Conservation (phyloP, 1,140 invertebrate genomes). For the Drepana arcuata region DNA sequence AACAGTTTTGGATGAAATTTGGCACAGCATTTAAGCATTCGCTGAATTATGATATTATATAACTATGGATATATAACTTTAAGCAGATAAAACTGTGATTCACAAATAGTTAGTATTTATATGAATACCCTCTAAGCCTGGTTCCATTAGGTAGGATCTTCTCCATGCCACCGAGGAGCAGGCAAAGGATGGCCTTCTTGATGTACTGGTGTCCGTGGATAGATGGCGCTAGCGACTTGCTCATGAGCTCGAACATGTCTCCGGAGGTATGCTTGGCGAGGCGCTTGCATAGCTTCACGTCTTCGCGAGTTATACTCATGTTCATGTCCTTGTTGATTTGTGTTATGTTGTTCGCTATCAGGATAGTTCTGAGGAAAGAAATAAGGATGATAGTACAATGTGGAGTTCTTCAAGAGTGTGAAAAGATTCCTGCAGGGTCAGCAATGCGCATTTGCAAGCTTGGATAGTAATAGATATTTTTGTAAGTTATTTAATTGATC, state of each 20-base stretch:
- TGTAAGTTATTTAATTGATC: too few relatives aligned
- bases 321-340: constrained; percentile 92
- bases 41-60: too few relatives aligned
- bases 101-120: too few relatives aligned
- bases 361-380: constrained; percentile 81
- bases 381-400: constrained; percentile 1
- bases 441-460: too few relatives aligned
- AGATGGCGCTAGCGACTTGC: constrained; percentile 95
- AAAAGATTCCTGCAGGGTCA: too few relatives aligned
- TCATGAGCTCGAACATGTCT: constrained; percentile 93
- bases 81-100: too few relatives aligned
- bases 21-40: too few relatives aligned
- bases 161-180: constrained; percentile 96
- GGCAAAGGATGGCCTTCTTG: constrained; percentile 96
- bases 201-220: constrained; percentile 98
- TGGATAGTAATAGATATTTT: too few relatives aligned
- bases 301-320: constrained; percentile 87
- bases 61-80: too few relatives aligned
- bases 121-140: constrained; percentile 87
- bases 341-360: constrained; percentile 95
- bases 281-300: constrained; percentile 92
- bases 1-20: too few relatives aligned
- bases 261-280: constrained; percentile 81
- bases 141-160: constrained; percentile 97
- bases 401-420: too few relatives aligned